Conservation (phyloP, 2,113 vertebrate species). For the Thalassoma bifasciatum region DNA sequence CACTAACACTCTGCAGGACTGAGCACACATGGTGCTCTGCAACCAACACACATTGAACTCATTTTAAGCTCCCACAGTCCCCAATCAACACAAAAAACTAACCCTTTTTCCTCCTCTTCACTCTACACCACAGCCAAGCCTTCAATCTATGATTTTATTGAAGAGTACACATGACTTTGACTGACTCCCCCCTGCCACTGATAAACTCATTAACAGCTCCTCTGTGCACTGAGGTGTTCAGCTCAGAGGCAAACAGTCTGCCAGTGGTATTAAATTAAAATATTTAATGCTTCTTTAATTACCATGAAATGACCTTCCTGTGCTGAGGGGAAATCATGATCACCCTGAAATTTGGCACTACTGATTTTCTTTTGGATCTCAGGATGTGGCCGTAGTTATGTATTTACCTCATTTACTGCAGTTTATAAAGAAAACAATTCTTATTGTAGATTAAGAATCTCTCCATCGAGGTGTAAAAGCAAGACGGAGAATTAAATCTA, state of each 20-base stretch:
- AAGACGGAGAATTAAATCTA: too few relatives aligned
- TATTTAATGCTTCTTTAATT: too few relatives aligned
- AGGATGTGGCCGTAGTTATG: too few relatives aligned
- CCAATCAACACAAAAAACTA: accelerated
- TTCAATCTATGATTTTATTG: background rate
- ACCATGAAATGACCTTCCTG: background rate
- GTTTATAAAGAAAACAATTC: too few relatives aligned
- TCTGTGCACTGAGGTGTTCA: background rate
- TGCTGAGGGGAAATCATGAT: background rate
- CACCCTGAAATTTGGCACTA: background rate
- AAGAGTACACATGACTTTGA: background rate
- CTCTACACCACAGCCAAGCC: constrained; percentile 4
- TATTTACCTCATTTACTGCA: too few relatives aligned
- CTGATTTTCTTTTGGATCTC: background rate
- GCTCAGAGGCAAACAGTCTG: background rate
- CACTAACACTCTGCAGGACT: constrained; percentile 25
- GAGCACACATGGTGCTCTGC: constrained; percentile 24
- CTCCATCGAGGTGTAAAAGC: too few relatives aligned
- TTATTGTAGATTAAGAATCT: too few relatives aligned
- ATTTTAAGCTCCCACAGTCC: constrained; percentile 28
- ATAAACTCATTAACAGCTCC: constrained; percentile 1
- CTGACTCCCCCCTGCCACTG: background rate
- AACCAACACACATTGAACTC: constrained; percentile 29
- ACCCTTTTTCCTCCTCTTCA: background rate
- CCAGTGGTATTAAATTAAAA: background rate